Conservation (phyloP, 2,888 invertebrate genomes). For the Cataglyphis rosenhaueri region DNA sequence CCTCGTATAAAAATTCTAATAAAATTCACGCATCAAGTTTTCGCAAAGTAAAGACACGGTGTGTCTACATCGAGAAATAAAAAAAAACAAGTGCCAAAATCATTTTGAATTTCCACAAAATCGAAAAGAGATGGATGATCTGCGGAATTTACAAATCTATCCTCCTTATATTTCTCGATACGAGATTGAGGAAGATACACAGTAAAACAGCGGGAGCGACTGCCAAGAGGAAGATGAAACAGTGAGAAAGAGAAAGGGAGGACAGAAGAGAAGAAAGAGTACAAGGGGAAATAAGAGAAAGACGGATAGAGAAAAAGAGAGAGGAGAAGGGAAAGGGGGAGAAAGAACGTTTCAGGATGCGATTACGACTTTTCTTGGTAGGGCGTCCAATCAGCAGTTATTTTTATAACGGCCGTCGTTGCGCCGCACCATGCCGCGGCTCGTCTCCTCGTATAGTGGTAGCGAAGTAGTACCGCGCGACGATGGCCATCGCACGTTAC, state of each 20-base stretch:
- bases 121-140: not conserved
- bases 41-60: not conserved
- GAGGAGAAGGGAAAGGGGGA: conserved; percentile 10
- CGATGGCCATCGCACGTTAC: conserved; percentile 77
- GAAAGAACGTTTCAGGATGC: conserved; percentile 82
- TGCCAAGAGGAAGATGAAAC: conserved; percentile 28
- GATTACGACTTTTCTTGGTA: conserved; percentile 86
- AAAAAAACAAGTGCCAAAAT: not conserved
- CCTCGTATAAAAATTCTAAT: not conserved
- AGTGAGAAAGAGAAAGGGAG: conserved; percentile 35
- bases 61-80: not conserved
- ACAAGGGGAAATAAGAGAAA: conserved; percentile 11
- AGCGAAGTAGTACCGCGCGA: conserved; percentile 61
- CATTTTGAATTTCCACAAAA: not conserved
- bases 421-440: conserved; percentile 74
- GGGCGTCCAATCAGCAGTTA: conserved; percentile 85
- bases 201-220: conserved; percentile 39
- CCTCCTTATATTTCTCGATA: conserved; percentile 4
- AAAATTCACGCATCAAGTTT: not conserved
- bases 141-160: not conserved
- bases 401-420: conserved; percentile 84
- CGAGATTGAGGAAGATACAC: conserved; percentile 7
- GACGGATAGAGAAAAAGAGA: conserved; percentile 16
- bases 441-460: conserved; percentile 54
- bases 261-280: conserved; percentile 25